These are phyloP conservation scores for Bombus waltoni DNA, from an alignment of 1,140 invertebrate species.

Conservation along the genomic window DNA sequence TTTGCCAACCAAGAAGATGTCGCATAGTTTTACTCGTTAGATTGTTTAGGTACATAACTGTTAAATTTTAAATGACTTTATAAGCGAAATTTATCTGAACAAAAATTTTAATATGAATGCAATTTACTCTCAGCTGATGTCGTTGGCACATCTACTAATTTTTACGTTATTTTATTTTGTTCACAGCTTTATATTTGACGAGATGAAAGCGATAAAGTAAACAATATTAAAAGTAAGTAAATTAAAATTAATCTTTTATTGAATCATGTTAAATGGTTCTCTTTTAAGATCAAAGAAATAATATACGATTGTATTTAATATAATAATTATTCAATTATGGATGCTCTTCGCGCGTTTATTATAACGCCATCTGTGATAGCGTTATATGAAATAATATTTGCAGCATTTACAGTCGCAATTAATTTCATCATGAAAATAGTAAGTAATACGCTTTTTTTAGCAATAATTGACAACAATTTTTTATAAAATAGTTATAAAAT, in stretches of 20 bases:
- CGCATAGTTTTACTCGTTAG: conserved; percentile 1
- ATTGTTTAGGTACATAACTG: conserved; percentile 2
- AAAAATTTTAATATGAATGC: background rate
- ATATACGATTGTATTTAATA: background rate
- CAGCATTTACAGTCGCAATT: background rate
- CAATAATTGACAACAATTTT: background rate
- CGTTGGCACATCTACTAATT: no score
- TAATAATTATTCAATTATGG: background rate
- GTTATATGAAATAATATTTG: background rate
- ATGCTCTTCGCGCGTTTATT: background rate
- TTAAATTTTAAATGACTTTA: no score
- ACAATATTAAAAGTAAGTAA: no score
- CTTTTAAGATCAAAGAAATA: background rate
- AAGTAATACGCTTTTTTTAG: background rate
- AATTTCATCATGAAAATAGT: background rate
- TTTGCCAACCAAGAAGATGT: conserved; percentile 8
- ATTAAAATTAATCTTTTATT: no score
- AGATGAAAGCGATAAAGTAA: no score
- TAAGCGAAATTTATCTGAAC: background rate
- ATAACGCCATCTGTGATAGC: background rate
- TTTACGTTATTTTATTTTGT: no score
- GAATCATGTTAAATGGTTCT: background rate
- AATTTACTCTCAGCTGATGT: background rate
- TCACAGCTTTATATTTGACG: no score
- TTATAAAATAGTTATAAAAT: background rate